Evolutionary conservation across 2,888 invertebrate species (phyloP).

Genomic region (Yponomeuta evonymella): DNA sequence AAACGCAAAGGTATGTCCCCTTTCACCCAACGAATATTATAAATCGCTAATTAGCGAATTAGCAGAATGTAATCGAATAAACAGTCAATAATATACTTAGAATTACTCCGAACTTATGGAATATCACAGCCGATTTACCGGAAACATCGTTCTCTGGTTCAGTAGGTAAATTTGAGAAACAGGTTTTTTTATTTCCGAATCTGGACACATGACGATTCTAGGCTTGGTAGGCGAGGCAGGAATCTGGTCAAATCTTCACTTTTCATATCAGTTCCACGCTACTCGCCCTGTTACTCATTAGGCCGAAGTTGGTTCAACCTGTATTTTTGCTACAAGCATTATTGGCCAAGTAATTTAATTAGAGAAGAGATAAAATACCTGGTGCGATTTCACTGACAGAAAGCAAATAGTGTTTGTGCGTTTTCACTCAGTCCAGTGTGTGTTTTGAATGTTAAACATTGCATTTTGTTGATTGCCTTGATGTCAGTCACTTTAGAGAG

Average conservation of each 20-base stretch:
- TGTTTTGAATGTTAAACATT: conserved; percentile 2
- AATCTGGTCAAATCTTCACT: conserved; percentile 39
- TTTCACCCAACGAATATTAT: conserved; percentile 67
- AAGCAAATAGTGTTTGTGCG: conserved; percentile 30
- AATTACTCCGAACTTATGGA: conserved; percentile 1
- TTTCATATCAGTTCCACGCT: conserved; percentile 42
- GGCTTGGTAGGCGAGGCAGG: conserved; percentile 41
- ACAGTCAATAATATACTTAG: background rate
- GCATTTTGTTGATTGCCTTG: conserved; percentile 2
- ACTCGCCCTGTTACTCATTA: background rate
- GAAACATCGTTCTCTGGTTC: conserved; percentile 53
- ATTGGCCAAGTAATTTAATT: conserved; percentile 4
- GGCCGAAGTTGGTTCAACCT: background rate
- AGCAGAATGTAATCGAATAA: conserved; percentile 9
- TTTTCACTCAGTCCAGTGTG: conserved; percentile 47
- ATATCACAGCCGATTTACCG: conserved; percentile 35
- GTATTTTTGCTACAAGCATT: background rate
- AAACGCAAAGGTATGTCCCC: conserved; percentile 66
- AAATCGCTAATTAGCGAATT: conserved; percentile 34
- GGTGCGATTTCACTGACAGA: conserved; percentile 28
- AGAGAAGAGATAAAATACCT: conserved; percentile 9
- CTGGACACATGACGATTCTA: conserved; percentile 34
- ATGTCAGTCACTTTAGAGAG: background rate
- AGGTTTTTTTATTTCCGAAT: conserved; percentile 44
- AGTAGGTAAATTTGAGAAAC: conserved; percentile 60